Conservation (phyloP, 1,140 invertebrate genomes). For the Ceratitis capitata region DNA sequence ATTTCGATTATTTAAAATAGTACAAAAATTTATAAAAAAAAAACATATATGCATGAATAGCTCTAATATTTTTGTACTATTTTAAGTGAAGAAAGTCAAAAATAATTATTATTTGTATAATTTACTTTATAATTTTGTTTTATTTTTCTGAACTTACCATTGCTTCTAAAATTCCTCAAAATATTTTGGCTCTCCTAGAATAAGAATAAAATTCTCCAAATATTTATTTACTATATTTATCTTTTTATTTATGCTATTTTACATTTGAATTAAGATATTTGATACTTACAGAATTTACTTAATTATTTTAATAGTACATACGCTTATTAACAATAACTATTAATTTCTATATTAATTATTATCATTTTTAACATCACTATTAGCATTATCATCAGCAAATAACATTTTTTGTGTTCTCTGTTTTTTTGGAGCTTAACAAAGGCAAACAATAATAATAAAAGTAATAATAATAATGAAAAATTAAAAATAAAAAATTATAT, state of each 20-base stretch:
- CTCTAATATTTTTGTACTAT: too few relatives aligned
- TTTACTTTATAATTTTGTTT: background rate
- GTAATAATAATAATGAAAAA: background rate
- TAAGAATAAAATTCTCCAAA: background rate
- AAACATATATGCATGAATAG: too few relatives aligned
- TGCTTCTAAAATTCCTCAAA: background rate
- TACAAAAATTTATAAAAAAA: too few relatives aligned
- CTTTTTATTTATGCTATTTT: background rate
- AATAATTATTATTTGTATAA: too few relatives aligned
- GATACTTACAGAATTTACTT: background rate
- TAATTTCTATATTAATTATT: constrained; percentile 26
- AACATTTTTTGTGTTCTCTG: too few relatives aligned
- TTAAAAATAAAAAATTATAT: background rate
- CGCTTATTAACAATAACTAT: constrained; percentile 25
- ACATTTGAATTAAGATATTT: background rate
- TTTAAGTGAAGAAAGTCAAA: too few relatives aligned
- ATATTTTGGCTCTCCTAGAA: too few relatives aligned
- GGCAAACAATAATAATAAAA: background rate
- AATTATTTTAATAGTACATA: background rate
- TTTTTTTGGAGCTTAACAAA: background rate
- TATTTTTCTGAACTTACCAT: background rate
- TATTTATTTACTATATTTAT: background rate
- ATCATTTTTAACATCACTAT: constrained; percentile 33
- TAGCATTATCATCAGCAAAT: background rate
- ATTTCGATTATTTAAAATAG: too few relatives aligned